Conservation (phyloP, 2,797 vertebrate species). For the Tamandua tetradactyla region DNA sequence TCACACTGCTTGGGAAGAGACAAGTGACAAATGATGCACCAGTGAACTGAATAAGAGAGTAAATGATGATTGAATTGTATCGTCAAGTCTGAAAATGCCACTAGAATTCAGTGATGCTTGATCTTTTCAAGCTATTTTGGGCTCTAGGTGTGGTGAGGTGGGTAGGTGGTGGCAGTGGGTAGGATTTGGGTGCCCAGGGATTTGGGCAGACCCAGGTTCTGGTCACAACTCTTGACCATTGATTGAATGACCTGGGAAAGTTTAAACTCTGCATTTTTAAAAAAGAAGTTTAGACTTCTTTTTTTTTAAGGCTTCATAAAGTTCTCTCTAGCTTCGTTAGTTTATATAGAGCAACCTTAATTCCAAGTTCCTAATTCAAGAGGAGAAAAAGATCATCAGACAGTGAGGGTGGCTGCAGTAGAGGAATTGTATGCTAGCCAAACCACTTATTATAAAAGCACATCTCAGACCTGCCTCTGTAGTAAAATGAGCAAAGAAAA, state of each 20-base stretch:
- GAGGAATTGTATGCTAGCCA: neutral
- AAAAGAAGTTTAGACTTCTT: neutral
- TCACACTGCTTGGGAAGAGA: neutral
- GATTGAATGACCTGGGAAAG: neutral
- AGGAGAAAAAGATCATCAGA: neutral
- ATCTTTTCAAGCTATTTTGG: neutral
- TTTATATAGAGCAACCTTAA: neutral
- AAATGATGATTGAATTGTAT: neutral
- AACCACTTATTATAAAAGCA: conserved; percentile 47
- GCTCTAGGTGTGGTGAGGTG: neutral
- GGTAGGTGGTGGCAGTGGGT: neutral
- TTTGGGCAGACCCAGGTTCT: neutral
- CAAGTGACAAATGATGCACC: neutral
- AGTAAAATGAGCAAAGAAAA: conserved; percentile 53
- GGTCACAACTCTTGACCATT: neutral
- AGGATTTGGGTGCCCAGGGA: neutral
- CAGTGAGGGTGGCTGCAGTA: neutral
- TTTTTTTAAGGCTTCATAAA: conserved; percentile 14
- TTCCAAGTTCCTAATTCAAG: neutral
- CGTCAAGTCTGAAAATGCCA: neutral
- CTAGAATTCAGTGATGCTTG: neutral
- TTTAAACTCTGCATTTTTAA: neutral
- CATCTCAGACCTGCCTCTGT: conserved; percentile 3
- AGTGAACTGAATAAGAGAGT: neutral
- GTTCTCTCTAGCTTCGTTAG: conserved; percentile 19